Conservation (phyloP, 2,113 vertebrate genomes). For the Daubentonia madagascariensis region DNA sequence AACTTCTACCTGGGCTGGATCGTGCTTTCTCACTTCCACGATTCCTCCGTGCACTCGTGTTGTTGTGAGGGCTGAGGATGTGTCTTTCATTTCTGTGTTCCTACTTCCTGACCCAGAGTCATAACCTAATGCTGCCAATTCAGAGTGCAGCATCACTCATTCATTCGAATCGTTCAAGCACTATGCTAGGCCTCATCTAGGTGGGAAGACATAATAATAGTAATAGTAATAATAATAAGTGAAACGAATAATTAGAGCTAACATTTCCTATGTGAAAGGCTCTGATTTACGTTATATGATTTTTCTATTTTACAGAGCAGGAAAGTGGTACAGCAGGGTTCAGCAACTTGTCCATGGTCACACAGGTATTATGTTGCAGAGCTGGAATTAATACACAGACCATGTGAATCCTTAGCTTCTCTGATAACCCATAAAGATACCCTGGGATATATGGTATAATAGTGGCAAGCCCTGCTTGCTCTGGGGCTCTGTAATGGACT, state of each 20-base stretch:
- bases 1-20: background rate
- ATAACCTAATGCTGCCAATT: background rate
- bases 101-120: background rate
- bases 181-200: background rate
- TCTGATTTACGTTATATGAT: background rate
- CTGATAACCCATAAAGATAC: background rate
- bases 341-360: background rate
- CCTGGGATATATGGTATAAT: background rate
- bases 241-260: background rate
- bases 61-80: background rate
- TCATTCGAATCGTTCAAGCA: background rate
- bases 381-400: background rate
- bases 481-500: background rate
- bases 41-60: background rate
- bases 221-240: background rate
- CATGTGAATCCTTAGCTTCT: background rate
- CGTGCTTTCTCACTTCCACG: background rate
- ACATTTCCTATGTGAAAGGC: background rate
- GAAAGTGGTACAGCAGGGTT: background rate
- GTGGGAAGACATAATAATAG: background rate
- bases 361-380: background rate
- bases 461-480: background rate
- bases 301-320: background rate
- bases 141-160: background rate
- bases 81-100: background rate